These are phyloP conservation scores for Syrmaticus mikado DNA, from an alignment of 2,113 vertebrate genomes.

Conservation along the genomic window DNA sequence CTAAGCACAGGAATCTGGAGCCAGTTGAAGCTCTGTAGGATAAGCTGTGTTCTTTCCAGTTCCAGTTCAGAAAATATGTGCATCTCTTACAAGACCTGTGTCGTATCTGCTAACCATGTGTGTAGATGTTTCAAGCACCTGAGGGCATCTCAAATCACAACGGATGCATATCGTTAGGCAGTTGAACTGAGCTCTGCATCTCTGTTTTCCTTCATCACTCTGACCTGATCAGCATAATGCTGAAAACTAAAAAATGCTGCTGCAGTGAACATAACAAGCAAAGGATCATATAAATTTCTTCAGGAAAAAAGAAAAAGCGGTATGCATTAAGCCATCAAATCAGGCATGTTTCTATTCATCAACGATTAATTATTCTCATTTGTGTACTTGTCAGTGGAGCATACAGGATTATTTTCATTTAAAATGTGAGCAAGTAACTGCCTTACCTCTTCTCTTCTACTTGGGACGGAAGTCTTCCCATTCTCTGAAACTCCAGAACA, in stretches of 20 bases:
- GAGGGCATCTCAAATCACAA: background rate
- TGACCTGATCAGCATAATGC: background rate
- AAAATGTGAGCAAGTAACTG: background rate
- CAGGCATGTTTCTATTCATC: background rate
- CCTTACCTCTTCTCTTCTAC: background rate
- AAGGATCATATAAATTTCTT: background rate
- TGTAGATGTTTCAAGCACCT: background rate
- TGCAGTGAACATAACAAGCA: background rate
- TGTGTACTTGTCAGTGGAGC: background rate
- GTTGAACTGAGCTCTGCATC: background rate
- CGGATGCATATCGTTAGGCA: background rate
- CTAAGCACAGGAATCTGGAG: background rate
- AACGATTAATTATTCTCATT: slow-evolving; percentile 4
- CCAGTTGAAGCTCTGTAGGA: background rate
- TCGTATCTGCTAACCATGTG: background rate
- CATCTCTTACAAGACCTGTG: background rate
- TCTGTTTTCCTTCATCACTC: background rate
- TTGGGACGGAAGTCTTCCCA: background rate
- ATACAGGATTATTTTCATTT: background rate
- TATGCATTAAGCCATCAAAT: background rate
- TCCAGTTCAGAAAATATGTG: background rate
- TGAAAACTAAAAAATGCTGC: background rate
- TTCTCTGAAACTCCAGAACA: background rate
- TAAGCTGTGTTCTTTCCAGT: background rate
- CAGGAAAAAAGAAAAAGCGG: background rate